Conservation (phyloP, 1,140 invertebrate species). For the Brachionus asplanchnoidis region DNA sequence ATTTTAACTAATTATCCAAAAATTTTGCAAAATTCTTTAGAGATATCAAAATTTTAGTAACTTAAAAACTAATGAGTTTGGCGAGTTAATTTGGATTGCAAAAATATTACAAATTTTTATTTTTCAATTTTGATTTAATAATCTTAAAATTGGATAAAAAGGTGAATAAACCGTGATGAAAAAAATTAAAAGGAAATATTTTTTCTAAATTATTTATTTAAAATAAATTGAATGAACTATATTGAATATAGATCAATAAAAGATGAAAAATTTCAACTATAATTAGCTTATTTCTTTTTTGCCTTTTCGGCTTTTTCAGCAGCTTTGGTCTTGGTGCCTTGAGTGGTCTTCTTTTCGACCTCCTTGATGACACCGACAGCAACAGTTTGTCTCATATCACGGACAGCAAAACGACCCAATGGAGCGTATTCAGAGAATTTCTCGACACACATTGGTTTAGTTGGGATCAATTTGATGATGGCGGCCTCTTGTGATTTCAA, state of each 20-base stretch:
- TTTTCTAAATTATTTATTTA: not conserved
- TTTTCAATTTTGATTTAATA: no score
- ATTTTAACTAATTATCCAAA: not conserved
- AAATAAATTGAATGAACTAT: not conserved
- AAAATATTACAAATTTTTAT: no score
- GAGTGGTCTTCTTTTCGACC: constrained; percentile 61
- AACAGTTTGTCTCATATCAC: constrained; percentile 98
- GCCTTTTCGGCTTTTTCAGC: constrained; percentile 75
- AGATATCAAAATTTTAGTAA: not conserved
- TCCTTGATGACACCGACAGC: constrained; percentile 70
- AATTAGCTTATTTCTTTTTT: constrained; percentile 45
- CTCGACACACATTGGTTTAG: no score
- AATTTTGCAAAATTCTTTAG: not conserved
- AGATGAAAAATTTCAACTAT: not conserved
- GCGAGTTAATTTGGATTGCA: no score
- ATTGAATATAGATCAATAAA: not conserved
- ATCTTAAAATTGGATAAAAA: no score
- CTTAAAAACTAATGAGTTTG: not conserved
- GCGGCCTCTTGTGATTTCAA: no score
- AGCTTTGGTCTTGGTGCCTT: constrained; percentile 92
- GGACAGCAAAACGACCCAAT: constrained; percentile 83
- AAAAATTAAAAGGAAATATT: not conserved
- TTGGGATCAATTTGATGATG: no score
- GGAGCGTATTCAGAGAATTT: no score
- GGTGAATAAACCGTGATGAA: no score